These are phyloP conservation scores for Chrysotoxum bicinctum DNA, from an alignment of 2,888 invertebrate species.

Conservation along the genomic window DNA sequence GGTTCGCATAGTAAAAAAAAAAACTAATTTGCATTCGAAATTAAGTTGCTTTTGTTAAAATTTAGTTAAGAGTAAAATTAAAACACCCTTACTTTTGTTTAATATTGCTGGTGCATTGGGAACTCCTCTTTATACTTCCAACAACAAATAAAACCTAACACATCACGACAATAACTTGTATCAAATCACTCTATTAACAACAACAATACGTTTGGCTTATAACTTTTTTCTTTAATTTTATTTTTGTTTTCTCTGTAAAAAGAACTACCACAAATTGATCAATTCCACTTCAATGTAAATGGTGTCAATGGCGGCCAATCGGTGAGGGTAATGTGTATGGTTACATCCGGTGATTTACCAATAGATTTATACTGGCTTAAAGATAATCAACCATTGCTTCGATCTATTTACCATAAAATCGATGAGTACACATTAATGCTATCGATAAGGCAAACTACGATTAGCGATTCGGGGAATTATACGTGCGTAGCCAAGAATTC, in stretches of 20 bases:
- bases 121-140: slow-evolving; percentile 23
- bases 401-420: slow-evolving; percentile 81
- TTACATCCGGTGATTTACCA: slow-evolving; percentile 90
- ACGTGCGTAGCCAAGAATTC: slow-evolving; percentile 84
- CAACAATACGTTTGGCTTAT: slow-evolving; percentile 45
- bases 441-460: slow-evolving; percentile 81
- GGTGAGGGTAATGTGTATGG: slow-evolving; percentile 85
- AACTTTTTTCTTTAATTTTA: slow-evolving; percentile 39
- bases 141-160: slow-evolving; percentile 44
- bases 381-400: slow-evolving; percentile 80
- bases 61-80: slow-evolving; percentile 25
- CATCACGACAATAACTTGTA: slow-evolving; percentile 42
- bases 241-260: slow-evolving; percentile 26
- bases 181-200: slow-evolving; percentile 63
- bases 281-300: slow-evolving; percentile 82
- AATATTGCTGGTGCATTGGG: slow-evolving; percentile 61
- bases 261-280: slow-evolving; percentile 83
- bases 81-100: slow-evolving; percentile 18
- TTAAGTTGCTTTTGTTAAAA: slow-evolving; percentile 45
- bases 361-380: slow-evolving; percentile 87
- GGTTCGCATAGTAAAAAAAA: slow-evolving; percentile 72
- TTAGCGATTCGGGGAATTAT: slow-evolving; percentile 83
- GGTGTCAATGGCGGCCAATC: slow-evolving; percentile 83
- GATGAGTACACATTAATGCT: slow-evolving; percentile 83
- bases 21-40: slow-evolving; percentile 19